Evolutionary conservation across 2,113 vertebrate genomes (phyloP).

Genomic region (Bungarus multicinctus): DNA sequence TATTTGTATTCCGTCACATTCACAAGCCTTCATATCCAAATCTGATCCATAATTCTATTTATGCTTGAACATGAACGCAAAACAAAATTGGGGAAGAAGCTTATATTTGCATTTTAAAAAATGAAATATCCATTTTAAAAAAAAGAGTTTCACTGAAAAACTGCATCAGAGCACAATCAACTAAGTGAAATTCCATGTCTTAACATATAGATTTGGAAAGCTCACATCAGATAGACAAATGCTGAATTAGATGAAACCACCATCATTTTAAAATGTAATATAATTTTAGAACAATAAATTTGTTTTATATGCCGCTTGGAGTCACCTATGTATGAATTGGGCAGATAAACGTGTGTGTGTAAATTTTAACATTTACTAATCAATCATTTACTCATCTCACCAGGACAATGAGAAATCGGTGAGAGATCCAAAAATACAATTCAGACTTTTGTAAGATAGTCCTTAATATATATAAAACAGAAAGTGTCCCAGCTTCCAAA

Average conservation of each 20-base stretch:
- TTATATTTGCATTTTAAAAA: neutral
- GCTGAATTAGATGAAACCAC: neutral
- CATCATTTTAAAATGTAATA: neutral
- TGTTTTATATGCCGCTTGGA: neutral
- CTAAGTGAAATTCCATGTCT: no score
- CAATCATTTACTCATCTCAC: neutral
- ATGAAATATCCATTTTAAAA: neutral
- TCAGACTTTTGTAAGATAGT: neutral
- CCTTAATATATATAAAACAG: neutral
- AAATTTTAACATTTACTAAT: neutral
- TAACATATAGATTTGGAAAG: neutral
- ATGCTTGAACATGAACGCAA: neutral
- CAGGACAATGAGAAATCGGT: neutral
- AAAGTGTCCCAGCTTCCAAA: neutral
- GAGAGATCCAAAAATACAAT: neutral
- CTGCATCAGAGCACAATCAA: neutral
- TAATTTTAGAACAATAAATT: neutral
- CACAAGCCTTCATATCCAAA: neutral
- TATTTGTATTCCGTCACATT: neutral
- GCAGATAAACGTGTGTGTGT: no score
- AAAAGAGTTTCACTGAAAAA: neutral
- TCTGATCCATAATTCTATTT: neutral
- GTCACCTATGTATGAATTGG: neutral
- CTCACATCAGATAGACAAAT: neutral
- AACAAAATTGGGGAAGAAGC: neutral